Base-by-base conservation (phyloP, 2,888 invertebrate genomes). In the Lycia hirtaria region DNA sequence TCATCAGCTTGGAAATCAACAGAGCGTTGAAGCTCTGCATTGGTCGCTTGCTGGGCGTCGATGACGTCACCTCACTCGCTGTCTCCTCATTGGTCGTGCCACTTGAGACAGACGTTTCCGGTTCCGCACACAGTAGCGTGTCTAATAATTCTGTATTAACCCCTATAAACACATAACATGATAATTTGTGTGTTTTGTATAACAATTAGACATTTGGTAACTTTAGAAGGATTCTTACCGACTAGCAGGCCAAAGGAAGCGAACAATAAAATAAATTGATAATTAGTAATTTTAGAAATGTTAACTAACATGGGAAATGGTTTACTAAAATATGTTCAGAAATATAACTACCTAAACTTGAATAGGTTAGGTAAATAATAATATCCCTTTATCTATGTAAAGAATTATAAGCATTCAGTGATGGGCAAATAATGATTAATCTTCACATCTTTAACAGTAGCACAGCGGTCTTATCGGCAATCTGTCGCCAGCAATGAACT, bases 81-180 rank as follows among this genome's bases (percentile, higher is more conserved):
- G 32, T 26, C n/a, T 69, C 68, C 41, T 73, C 73, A 45, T 59
- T 66, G 57, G 59, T 59, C 28, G 57, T 62, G 24, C 51, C 62
- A 4, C 56, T 45, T 6, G 69, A 65, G 32, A 41, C 19, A 19
- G 61, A 47, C 44, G 76, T 76, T 19, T 86, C 85, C 4, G 72
- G 66, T 56, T 93, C 94, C 1, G 96, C 95, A 76, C 94, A 94
- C 32, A 97, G 87, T 5, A 97, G 94, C 62, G 96, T 94, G 71
- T 97, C 96, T 67, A 98, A 88, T 56, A 97, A 93, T 68, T 96
- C 96, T 60, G 95, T 94, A 80, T 96, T 95, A 9, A 98, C 95
- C 57, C 98, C 98, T 98, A 79, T 49, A 76, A 81, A 50, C 35
- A 30, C 1, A 33, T 12, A 1, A 20, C 1, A 17, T n/a, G 1